These are phyloP conservation scores for Ormyrus labotus DNA, from an alignment of 2,888 invertebrate species.

Conservation along the genomic window DNA sequence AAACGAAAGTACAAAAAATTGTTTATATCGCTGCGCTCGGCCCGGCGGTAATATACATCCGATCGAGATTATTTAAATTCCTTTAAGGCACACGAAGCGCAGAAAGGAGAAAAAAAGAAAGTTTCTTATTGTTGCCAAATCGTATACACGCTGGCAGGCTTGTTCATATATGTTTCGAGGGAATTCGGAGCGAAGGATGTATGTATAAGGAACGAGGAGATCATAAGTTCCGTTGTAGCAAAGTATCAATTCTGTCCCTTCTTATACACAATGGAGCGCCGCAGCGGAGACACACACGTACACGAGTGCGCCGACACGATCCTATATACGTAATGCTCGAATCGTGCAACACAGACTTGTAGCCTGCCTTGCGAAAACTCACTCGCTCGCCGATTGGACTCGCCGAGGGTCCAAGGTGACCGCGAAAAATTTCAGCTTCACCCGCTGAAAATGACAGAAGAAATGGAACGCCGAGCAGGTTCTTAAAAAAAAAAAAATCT, in stretches of 20 bases:
- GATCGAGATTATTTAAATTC: no score
- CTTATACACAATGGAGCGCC: constrained; percentile 38
- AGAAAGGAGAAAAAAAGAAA: constrained; percentile 19
- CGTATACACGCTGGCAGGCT: constrained; percentile 17
- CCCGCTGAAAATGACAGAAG: not conserved
- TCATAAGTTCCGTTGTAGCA: constrained; percentile 50
- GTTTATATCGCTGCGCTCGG: no score
- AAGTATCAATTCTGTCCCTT: constrained; percentile 51
- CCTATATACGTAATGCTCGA: not conserved
- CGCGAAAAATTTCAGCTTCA: no score
- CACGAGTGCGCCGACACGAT: not conserved
- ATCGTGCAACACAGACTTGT: not conserved
- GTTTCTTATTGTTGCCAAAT: constrained; percentile 44
- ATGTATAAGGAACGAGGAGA: constrained; percentile 41
- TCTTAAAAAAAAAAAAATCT: not conserved
- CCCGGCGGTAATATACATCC: no score
- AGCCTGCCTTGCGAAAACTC: constrained; percentile 1
- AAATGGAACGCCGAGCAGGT: not conserved
- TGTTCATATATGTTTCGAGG: constrained; percentile 1
- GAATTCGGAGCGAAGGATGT: constrained; percentile 27
- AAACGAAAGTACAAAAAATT: no score
- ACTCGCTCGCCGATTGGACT: not conserved
- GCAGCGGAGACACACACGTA: not conserved
- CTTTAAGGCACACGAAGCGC: not conserved
- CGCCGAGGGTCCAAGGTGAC: no score